These are phyloP conservation scores for Tapirus indicus DNA, from an alignment of 2,797 vertebrate species.

Conservation along the genomic window DNA sequence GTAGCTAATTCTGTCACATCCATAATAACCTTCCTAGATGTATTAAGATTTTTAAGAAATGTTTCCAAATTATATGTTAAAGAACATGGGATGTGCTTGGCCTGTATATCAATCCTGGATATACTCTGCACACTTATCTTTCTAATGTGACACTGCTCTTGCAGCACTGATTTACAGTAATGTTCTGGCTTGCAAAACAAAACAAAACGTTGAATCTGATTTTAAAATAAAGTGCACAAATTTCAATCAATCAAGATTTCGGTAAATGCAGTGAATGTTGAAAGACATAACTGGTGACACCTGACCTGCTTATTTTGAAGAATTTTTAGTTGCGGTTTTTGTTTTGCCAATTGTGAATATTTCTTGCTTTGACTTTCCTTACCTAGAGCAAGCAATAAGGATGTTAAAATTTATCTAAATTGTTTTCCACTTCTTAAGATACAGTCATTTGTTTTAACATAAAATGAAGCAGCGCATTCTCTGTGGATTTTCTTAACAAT, in stretches of 20 bases:
- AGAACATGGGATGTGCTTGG: not conserved
- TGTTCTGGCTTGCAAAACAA: not conserved
- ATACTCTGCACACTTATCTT: not conserved
- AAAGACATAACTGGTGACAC: not conserved
- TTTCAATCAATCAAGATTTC: not conserved
- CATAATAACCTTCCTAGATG: not conserved
- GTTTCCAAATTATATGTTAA: constrained; percentile 16
- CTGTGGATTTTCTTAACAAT: constrained; percentile 71
- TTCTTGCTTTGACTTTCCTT: not conserved
- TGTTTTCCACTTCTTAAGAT: constrained; percentile 12
- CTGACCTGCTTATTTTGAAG: not conserved
- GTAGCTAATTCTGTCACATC: not conserved
- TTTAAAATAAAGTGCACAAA: constrained; percentile 7
- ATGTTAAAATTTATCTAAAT: not conserved
- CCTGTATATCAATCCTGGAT: not conserved
- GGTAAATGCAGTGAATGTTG: not conserved
- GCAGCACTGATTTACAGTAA: not conserved
- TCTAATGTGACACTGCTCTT: not conserved
- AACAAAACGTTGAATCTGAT: not conserved
- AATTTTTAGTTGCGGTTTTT: not conserved
- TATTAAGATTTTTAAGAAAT: not conserved
- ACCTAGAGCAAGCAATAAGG: not conserved
- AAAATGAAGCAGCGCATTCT: not conserved
- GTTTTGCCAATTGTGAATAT: constrained; percentile 29
- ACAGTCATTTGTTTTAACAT: constrained; percentile 25